These are phyloP conservation scores for Poecilus cupreus DNA, from an alignment of 2,888 invertebrate genomes.

Conservation along the genomic window DNA sequence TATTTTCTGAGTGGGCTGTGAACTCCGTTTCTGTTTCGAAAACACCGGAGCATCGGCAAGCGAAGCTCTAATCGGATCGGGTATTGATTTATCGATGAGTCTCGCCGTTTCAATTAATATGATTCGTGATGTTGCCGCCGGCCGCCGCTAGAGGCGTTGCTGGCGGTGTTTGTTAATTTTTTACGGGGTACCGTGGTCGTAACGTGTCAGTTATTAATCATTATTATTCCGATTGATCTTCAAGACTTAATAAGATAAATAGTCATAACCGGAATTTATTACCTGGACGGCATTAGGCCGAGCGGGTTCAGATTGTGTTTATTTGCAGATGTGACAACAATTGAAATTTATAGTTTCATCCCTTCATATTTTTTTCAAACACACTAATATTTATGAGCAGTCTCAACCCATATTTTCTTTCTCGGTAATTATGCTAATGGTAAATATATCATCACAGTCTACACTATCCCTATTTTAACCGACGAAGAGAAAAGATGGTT, in stretches of 20 bases:
- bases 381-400: neutral
- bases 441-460: too few species aligned
- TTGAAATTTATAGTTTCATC: constrained; percentile 16
- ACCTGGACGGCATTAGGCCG: neutral
- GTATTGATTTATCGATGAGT: constrained; percentile 53
- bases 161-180: constrained; percentile 44
- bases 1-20: constrained; percentile 19
- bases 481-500: too few species aligned
- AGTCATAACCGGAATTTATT: constrained; percentile 48
- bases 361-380: neutral
- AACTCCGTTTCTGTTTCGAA: constrained; percentile 24
- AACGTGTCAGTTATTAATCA: constrained; percentile 49
- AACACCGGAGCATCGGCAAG: neutral
- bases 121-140: constrained; percentile 38
- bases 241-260: constrained; percentile 58
- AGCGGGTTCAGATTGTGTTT: constrained; percentile 4
- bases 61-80: constrained; percentile 47
- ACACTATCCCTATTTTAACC: too few species aligned
- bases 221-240: constrained; percentile 52
- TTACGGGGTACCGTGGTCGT: constrained; percentile 28
- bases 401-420: neutral
- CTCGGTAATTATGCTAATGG: too few species aligned
- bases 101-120: constrained; percentile 48
- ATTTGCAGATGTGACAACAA: neutral
- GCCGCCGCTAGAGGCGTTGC: neutral